Conservation (phyloP, 2,113 vertebrate species). For the Paradisaea rubra region DNA sequence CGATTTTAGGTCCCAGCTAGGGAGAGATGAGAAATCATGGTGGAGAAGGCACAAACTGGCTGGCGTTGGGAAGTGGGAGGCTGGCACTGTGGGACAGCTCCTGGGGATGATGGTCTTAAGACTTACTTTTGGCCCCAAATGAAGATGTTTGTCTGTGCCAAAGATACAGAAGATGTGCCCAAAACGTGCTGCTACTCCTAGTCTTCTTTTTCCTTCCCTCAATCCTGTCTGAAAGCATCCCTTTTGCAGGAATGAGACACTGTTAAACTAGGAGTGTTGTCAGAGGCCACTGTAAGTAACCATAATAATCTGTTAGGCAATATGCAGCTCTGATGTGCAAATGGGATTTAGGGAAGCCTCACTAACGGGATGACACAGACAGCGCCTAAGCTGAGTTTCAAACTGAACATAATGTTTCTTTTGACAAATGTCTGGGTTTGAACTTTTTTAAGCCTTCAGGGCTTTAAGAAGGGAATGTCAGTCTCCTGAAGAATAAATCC, state of each 20-base stretch:
- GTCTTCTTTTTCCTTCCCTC: not conserved
- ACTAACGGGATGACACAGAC: not conserved
- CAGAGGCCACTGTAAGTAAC: not conserved
- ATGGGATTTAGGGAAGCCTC: not conserved
- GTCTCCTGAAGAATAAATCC: slow-evolving; percentile 28
- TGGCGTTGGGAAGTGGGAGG: not conserved
- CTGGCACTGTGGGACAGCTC: not conserved
- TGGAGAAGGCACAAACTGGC: not conserved
- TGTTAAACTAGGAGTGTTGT: not conserved
- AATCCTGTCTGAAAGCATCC: not conserved
- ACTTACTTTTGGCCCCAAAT: not conserved
- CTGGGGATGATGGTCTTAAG: not conserved
- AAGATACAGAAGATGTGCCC: not conserved
- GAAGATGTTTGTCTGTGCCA: rapidly evolving
- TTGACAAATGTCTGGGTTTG: slow-evolving; percentile 47
- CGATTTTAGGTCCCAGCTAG: not conserved
- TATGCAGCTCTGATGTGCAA: not conserved
- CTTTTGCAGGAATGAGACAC: not conserved
- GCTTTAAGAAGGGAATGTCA: not conserved
- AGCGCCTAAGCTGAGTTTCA: not conserved
- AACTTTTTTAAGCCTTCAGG: slow-evolving; percentile 28
- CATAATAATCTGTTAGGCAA: not conserved
- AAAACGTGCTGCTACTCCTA: not conserved
- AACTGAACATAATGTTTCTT: not conserved
- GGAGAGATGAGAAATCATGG: rapidly evolving